Conservation (phyloP, 2,888 invertebrate genomes). For the Cyclophora punctaria region DNA sequence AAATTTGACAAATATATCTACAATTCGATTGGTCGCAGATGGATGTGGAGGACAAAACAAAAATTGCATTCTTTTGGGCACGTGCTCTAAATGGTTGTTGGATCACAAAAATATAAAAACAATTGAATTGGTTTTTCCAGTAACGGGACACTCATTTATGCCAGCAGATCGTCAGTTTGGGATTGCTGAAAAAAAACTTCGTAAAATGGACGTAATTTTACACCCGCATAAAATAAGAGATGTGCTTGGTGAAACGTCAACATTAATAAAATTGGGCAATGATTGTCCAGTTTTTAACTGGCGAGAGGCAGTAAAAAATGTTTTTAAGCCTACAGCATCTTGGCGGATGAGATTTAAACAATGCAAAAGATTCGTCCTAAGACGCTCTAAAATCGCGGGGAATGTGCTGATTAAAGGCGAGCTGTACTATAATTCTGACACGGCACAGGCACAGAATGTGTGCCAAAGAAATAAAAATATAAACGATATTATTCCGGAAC, state of each 20-base stretch:
- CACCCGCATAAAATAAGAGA: background rate
- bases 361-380: too few relatives aligned
- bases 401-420: too few relatives aligned
- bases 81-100: slow-evolving; percentile 1
- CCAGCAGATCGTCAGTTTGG: slow-evolving; percentile 6
- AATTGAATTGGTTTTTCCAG: slow-evolving; percentile 7
- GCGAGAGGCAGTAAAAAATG: too few relatives aligned
- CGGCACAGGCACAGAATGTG: too few relatives aligned
- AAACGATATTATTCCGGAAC: too few relatives aligned
- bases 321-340: too few relatives aligned
- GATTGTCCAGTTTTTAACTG: too few relatives aligned
- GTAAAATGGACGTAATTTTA: background rate
- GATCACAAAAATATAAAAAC: slow-evolving; percentile 1
- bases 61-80: slow-evolving; percentile 4
- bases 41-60: slow-evolving; percentile 9
- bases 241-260: background rate
- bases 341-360: too few relatives aligned
- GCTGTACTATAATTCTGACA: too few relatives aligned
- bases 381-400: too few relatives aligned
- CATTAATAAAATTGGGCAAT: too few relatives aligned
- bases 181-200: slow-evolving; percentile 3
- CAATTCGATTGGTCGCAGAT: slow-evolving; percentile 4
- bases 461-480: too few relatives aligned
- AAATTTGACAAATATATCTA: background rate
- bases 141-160: slow-evolving; percentile 6